Evolutionary conservation across 1,140 invertebrate genomes (phyloP).

Genomic region (Orchestia grillus): DNA sequence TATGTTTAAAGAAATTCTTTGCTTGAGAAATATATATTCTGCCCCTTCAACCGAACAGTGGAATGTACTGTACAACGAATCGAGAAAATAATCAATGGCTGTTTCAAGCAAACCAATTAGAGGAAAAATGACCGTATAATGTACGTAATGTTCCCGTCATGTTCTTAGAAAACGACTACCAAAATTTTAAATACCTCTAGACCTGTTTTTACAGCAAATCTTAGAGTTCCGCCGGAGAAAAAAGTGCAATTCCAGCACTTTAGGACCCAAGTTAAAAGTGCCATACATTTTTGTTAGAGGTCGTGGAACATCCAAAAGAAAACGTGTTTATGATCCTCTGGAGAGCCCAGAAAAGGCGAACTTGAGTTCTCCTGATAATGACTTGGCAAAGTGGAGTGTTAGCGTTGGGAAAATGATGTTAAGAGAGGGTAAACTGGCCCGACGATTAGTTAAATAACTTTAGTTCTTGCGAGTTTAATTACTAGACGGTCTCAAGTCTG

Average conservation of each 20-base stretch:
- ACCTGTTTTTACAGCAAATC: constrained; percentile 9
- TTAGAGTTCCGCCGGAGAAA: not conserved
- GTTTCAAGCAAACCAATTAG: not conserved
- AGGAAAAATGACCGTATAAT: not conserved
- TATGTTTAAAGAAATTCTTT: not conserved
- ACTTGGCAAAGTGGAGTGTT: constrained; percentile 55
- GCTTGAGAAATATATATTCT: not conserved
- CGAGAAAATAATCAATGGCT: not conserved
- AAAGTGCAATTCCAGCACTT: constrained; percentile 46
- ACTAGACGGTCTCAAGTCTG: constrained; percentile 18
- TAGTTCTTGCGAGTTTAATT: constrained; percentile 54
- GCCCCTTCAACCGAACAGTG: not conserved
- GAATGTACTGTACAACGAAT: not conserved
- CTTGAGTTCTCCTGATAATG: constrained; percentile 41
- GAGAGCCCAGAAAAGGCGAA: constrained; percentile 33
- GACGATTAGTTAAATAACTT: constrained; percentile 52
- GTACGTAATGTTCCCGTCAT: not conserved
- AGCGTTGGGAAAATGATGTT: constrained; percentile 54
- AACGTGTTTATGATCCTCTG: constrained; percentile 46
- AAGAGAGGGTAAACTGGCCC: constrained; percentile 47
- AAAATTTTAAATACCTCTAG: not conserved
- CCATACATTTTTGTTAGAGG: constrained; percentile 53
- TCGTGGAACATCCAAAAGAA: constrained; percentile 39
- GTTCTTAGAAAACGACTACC: not conserved
- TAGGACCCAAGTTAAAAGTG: constrained; percentile 51